These are phyloP conservation scores for Tylochromis polylepis DNA, from an alignment of 2,113 vertebrate genomes.

Conservation along the genomic window DNA sequence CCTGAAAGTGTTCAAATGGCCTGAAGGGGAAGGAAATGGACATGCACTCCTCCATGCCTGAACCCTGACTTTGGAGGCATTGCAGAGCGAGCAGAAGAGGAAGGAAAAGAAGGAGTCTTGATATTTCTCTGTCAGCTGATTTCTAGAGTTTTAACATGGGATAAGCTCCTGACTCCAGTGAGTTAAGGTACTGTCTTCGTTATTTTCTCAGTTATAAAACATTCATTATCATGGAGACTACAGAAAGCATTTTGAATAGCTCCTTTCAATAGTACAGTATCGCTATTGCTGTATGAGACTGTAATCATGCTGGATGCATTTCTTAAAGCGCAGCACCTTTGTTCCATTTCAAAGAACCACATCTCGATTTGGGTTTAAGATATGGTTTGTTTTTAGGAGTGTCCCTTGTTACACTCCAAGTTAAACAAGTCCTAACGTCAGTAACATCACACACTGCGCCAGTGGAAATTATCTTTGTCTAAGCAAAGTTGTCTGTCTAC, in stretches of 20 bases:
- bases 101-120: background rate
- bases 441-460: background rate
- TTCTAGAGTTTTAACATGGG: slow-evolving; percentile 42
- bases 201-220: background rate
- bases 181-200: slow-evolving; percentile 15
- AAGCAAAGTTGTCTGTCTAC: background rate
- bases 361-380: background rate
- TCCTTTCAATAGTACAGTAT: background rate
- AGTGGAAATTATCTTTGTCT: background rate
- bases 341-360: background rate
- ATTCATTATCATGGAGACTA: background rate
- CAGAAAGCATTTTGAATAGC: background rate
- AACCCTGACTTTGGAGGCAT: background rate
- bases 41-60: background rate
- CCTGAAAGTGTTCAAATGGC: background rate
- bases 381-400: background rate
- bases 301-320: background rate
- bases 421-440: background rate
- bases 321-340: background rate
- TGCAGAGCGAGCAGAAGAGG: background rate
- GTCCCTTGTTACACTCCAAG: background rate
- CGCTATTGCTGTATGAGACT: background rate
- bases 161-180: slow-evolving; percentile 39
- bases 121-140: slow-evolving; percentile 7
- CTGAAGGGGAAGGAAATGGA: background rate